Evolutionary conservation across 2,888 invertebrate genomes (phyloP).

Genomic region (Drosophila ezoana): DNA sequence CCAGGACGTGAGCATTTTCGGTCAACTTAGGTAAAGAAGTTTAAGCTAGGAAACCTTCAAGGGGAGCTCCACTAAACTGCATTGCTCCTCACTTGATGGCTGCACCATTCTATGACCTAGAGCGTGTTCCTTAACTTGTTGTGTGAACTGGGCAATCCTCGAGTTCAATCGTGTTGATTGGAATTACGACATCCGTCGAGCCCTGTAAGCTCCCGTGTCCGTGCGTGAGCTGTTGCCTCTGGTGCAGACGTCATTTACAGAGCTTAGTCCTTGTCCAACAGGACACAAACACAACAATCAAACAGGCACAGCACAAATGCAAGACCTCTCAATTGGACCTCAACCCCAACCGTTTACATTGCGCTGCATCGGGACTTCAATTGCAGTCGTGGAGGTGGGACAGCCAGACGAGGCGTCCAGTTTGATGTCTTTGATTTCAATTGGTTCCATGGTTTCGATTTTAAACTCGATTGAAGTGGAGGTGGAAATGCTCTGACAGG

Average conservation of each 20-base stretch:
- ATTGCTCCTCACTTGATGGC: constrained; percentile 33
- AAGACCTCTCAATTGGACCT: constrained; percentile 47
- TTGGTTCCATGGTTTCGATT: constrained; percentile 52
- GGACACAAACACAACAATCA: constrained; percentile 39
- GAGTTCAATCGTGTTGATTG: constrained; percentile 30
- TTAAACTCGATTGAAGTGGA: constrained; percentile 37
- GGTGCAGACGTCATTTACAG: constrained; percentile 41
- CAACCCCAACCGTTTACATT: constrained; percentile 14
- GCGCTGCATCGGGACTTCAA: constrained; percentile 33
- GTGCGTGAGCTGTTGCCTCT: constrained; percentile 25
- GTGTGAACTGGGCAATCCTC: constrained; percentile 2
- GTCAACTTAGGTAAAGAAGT: constrained; percentile 52
- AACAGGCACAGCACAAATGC: constrained; percentile 30
- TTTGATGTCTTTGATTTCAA: constrained; percentile 51
- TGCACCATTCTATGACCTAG: constrained; percentile 37
- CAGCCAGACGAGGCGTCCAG: constrained; percentile 5
- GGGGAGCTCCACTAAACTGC: constrained; percentile 42
- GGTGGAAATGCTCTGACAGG: constrained; percentile 32
- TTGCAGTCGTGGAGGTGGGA: constrained; percentile 10
- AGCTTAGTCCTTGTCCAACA: constrained; percentile 66
- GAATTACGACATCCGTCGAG: constrained; percentile 50
- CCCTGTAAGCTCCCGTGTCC: constrained; percentile 46
- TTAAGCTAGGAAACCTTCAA: constrained; percentile 29
- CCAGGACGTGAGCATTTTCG: constrained; percentile 73
- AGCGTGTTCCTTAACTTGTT: constrained; percentile 28